Evolutionary conservation across 2,888 invertebrate genomes (phyloP), one percentile per base, ranked within the genome.

Genomic region (Oscheius sp.): DNA sequence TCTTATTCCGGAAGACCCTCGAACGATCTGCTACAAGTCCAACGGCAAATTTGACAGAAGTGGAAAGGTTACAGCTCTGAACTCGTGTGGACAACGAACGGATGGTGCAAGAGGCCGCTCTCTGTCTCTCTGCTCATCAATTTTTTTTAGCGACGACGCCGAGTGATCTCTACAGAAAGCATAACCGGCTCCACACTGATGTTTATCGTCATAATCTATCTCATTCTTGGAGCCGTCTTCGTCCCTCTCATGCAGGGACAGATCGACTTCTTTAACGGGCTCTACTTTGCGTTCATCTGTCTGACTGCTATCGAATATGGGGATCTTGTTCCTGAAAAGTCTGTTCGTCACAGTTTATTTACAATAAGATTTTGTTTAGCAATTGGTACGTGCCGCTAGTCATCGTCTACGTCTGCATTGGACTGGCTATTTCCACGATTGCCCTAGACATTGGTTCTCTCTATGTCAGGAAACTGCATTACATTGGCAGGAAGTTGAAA

Each of bases 261-360:
- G 70, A 82, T 88, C 71, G 87, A 88, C 65, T 88, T 88, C 76
- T 82, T 88, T 79, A 86, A 87, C 57, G 88, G 88, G 2, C 81
- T 88, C 35, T 88, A 87, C 75, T 86, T 82, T 60, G 84, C 83
- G 0, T 85, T 86, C 66, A 81, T 88, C 11, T 88, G 88, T 73
- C 80, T 88, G 51, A 88, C 87, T 7, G 88, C 88, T 47, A 88
- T 88, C 66, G 88, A 88, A 77, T 88, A 85, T 74, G 88, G 88
- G 13, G 85, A 85, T 72, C 79, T 88, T 37, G 81, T 88, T 51
- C 86, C 87, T 1, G 73, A 82, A 75, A 85, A 81, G 85, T 85
- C 21, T 21, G 21, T 21, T 21, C 21, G 21, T 21, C 21, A 21
- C 21, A 21, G 21, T 21, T 21, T 21, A 0, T 48, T 11, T 47